phyloP scores from a whole-genome alignment of 2,888 invertebrate species.

The Melinaea menophilus region DNA sequence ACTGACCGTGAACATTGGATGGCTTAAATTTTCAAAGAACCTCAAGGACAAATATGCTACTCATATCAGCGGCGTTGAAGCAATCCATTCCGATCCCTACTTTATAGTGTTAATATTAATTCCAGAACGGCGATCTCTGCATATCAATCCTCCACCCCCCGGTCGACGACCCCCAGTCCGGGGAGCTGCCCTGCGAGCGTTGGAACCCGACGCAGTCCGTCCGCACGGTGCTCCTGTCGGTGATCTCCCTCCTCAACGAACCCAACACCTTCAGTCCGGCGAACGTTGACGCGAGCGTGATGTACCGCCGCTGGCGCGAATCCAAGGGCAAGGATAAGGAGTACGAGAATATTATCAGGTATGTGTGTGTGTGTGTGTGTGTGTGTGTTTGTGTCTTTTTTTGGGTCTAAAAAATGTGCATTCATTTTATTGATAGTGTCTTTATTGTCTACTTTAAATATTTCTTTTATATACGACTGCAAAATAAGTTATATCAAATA shows the following conservation, averaged over 20 bases:
- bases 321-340: constrained; percentile 99
- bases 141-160: constrained; percentile 99
- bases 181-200: constrained; percentile 98
- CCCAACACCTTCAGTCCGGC: constrained; percentile 99
- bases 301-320: constrained; percentile 99
- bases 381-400: background rate
- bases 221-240: constrained; percentile 97
- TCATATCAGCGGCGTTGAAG: too few species aligned
- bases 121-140: constrained; percentile 98
- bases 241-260: constrained; percentile 98
- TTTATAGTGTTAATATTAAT: constrained; percentile 23
- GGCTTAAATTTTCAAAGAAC: too few species aligned
- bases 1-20: too few species aligned
- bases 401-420: background rate
- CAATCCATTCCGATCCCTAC: too few species aligned
- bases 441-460: too few species aligned
- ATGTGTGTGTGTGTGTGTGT: constrained; percentile 32
- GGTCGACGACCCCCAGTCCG: constrained; percentile 99
- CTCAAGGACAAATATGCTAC: too few species aligned
- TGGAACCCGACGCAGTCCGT: constrained; percentile 99
- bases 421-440: too few species aligned
- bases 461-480: too few species aligned
- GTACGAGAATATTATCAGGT: constrained; percentile 99
- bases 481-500: too few species aligned
- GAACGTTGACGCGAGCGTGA: constrained; percentile 99